Conservation (phyloP, 2,113 vertebrate genomes). For the Bungarus multicinctus region DNA sequence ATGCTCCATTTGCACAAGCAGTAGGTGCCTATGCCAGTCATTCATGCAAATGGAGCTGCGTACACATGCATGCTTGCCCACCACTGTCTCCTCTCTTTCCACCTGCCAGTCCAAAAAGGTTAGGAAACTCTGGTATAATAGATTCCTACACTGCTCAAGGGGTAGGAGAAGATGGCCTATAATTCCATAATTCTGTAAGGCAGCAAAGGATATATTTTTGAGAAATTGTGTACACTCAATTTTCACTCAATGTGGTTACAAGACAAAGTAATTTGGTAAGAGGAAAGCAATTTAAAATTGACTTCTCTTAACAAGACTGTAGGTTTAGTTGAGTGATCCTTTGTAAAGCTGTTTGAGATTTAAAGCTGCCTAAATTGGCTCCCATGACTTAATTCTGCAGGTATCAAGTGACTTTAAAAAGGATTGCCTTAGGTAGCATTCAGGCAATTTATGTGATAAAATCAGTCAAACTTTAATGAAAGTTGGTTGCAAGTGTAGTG, state of each 20-base stretch:
- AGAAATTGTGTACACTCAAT: not conserved
- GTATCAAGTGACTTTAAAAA: conserved; percentile 8
- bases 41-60: no score
- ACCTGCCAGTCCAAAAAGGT: no score
- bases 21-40: no score
- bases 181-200: not conserved
- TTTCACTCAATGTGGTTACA: not conserved
- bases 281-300: not conserved
- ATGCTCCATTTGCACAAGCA: no score
- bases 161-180: not conserved
- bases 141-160: not conserved
- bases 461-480: conserved; percentile 30
- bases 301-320: not conserved
- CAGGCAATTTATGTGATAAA: conserved; percentile 17
- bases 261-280: not conserved
- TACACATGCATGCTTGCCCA: no score
- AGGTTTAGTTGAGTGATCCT: not conserved
- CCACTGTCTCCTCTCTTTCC: no score
- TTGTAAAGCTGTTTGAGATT: not conserved
- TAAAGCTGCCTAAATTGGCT: not conserved
- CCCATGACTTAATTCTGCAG: conserved; percentile 18
- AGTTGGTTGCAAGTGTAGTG: not conserved
- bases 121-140: not conserved
- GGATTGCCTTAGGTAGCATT: not conserved
- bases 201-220: not conserved